Conservation (phyloP, 2,888 invertebrate genomes). For the Agriotes lineatus region DNA sequence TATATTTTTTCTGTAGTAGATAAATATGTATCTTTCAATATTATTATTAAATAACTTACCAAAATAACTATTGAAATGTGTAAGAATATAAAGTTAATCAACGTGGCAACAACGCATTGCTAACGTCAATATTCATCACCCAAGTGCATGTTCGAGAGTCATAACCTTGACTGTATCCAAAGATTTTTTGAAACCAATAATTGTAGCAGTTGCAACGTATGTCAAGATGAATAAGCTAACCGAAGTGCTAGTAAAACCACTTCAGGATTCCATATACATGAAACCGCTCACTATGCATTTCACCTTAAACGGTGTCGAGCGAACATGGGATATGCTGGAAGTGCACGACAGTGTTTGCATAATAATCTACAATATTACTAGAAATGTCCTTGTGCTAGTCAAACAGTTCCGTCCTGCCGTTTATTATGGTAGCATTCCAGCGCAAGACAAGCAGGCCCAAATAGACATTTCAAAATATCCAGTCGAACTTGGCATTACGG, state of each 20-base stretch:
- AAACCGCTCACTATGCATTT: conserved; percentile 81
- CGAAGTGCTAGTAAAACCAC: conserved; percentile 61
- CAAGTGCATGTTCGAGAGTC: no score
- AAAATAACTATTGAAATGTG: no score
- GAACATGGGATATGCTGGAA: conserved; percentile 85
- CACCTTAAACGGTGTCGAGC: conserved; percentile 79
- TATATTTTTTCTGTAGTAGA: no score
- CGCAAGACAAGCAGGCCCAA: conserved; percentile 66
- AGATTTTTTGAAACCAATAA: no score
- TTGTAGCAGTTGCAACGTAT: no score
- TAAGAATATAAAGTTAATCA: no score
- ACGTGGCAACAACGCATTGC: no score
- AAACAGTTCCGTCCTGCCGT: conserved; percentile 93
- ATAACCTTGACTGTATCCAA: no score
- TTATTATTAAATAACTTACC: no score
- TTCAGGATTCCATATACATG: conserved; percentile 71
- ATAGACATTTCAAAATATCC: conserved; percentile 78
- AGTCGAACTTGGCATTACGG: conserved; percentile 79
- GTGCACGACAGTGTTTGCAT: conserved; percentile 90
- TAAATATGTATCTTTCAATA: no score
- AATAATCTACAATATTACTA: conserved; percentile 82
- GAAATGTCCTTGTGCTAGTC: conserved; percentile 85
- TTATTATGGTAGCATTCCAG: conserved; percentile 79
- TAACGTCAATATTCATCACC: no score
- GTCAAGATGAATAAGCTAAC: conserved; percentile 51